Conservation (phyloP, 2,113 vertebrate genomes). For the Balaeniceps rex region DNA sequence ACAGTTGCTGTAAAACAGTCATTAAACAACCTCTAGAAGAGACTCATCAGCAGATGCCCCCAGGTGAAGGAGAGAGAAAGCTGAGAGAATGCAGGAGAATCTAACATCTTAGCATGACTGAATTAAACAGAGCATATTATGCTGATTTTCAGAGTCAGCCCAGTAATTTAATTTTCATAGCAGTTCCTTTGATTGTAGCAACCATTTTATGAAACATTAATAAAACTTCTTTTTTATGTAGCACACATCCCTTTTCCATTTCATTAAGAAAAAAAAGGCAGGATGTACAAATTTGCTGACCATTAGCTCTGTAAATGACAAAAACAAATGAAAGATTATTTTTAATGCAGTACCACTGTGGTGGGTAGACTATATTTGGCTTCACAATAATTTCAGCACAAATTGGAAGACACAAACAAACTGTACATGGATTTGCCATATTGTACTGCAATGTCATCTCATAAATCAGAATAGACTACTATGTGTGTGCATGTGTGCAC, state of each 20-base stretch:
- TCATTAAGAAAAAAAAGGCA: constrained; percentile 71
- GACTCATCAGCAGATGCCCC: constrained; percentile 86
- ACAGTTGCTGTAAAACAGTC: constrained; percentile 86
- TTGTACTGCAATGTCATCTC: neutral
- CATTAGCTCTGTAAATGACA: constrained; percentile 70
- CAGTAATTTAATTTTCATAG: constrained; percentile 84
- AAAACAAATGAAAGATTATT: constrained; percentile 62
- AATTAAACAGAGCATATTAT: constrained; percentile 85
- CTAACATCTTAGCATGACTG: constrained; percentile 84
- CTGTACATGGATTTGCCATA: constrained; percentile 35
- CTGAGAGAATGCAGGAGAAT: constrained; percentile 80
- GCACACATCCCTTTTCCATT: constrained; percentile 74
- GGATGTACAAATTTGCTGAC: constrained; percentile 73
- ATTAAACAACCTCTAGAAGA: constrained; percentile 87
- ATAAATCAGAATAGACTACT: constrained; percentile 26
- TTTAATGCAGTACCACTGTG: constrained; percentile 35
- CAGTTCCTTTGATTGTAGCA: constrained; percentile 83
- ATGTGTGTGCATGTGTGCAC: neutral
- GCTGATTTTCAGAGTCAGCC: constrained; percentile 82
- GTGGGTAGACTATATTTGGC: constrained; percentile 5
- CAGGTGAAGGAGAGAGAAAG: constrained; percentile 83
- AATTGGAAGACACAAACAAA: constrained; percentile 59
- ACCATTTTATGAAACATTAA: constrained; percentile 84
- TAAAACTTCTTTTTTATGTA: constrained; percentile 76
- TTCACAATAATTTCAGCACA: constrained; percentile 40